Conservation (phyloP, 2,113 vertebrate genomes). For the Microcebus murinus region DNA sequence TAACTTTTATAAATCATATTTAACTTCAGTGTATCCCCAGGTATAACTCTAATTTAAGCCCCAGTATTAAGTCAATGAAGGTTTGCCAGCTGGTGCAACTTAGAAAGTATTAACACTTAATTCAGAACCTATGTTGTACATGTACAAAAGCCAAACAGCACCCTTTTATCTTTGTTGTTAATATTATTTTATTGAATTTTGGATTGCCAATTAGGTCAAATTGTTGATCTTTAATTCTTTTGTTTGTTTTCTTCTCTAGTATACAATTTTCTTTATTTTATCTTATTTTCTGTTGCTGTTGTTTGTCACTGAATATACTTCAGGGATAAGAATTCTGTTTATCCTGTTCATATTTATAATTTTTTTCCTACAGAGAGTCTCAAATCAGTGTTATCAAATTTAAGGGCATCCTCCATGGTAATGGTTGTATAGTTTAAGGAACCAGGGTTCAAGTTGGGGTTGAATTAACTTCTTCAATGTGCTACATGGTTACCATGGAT, state of each 20-base stretch:
- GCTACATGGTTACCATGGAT: neutral
- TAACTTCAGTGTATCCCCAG: neutral
- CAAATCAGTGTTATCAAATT: neutral
- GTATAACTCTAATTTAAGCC: neutral
- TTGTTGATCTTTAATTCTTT: neutral
- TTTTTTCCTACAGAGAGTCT: neutral
- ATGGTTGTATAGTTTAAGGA: neutral
- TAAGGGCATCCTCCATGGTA: neutral
- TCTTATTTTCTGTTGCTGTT: neutral
- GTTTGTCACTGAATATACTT: neutral
- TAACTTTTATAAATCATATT: neutral
- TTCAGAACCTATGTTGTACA: neutral
- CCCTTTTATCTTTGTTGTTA: neutral
- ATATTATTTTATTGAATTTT: neutral
- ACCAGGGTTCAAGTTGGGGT: neutral
- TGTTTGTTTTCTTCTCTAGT: neutral
- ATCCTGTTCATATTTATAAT: neutral
- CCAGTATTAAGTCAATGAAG: neutral
- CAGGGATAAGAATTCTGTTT: neutral
- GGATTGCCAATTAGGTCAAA: neutral
- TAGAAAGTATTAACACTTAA: neutral
- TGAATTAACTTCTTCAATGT: neutral
- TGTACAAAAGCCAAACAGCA: neutral
- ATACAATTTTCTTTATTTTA: neutral
- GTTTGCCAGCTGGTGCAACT: neutral